These are phyloP conservation scores for Syrista parreyssii DNA, from an alignment of 2,888 invertebrate genomes.

Conservation along the genomic window DNA sequence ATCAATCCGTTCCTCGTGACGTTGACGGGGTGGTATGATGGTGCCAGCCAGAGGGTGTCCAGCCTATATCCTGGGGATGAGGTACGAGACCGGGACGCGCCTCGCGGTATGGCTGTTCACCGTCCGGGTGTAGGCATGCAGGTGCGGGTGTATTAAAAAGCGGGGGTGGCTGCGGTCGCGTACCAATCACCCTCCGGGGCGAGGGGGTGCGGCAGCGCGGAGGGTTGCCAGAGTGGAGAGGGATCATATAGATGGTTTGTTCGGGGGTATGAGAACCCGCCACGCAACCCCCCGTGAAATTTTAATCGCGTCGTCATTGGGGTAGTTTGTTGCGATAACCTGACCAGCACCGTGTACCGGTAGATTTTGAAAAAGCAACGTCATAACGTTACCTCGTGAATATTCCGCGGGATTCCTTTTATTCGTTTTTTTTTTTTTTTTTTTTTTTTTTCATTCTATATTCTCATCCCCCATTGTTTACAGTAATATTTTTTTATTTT, in stretches of 20 bases:
- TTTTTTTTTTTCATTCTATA: neutral
- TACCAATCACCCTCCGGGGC: constrained; percentile 59
- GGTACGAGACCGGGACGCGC: constrained; percentile 9
- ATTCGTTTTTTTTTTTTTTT: neutral
- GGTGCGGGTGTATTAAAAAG: constrained; percentile 64
- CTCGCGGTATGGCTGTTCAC: constrained; percentile 1
- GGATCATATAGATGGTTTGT: constrained; percentile 44
- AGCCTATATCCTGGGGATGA: constrained; percentile 9
- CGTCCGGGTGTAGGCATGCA: constrained; percentile 37
- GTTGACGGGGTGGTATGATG: constrained; percentile 47
- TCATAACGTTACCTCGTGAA: neutral
- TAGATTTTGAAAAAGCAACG: constrained; percentile 32
- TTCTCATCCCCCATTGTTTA: neutral
- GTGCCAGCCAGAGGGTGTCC: constrained; percentile 11
- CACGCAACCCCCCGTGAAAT: constrained; percentile 59
- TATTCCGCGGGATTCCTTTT: neutral
- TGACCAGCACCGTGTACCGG: constrained; percentile 51
- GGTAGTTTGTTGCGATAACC: constrained; percentile 64
- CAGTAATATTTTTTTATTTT: neutral
- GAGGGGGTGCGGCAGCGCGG: constrained; percentile 24
- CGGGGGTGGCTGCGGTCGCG: constrained; percentile 61
- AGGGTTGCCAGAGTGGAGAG: constrained; percentile 31
- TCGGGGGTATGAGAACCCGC: constrained; percentile 23
- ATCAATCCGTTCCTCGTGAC: constrained; percentile 63
- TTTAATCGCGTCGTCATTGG: constrained; percentile 65